Evolutionary conservation across 2,888 invertebrate species (phyloP), one percentile per base, ranked within the genome.

Genomic region (Caenorhabditis angaria): DNA sequence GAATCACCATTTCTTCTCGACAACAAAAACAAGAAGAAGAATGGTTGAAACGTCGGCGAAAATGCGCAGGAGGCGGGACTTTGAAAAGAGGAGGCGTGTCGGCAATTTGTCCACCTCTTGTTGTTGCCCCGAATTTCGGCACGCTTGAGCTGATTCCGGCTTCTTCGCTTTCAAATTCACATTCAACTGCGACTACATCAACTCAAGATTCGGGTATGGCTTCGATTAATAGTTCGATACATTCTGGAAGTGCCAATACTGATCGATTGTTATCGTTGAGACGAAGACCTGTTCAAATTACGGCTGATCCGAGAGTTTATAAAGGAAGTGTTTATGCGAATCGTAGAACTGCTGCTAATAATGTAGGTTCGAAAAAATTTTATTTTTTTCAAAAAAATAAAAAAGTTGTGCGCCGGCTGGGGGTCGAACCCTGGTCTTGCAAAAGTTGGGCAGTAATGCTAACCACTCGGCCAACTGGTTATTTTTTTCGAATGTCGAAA

Each of bases 271-370:
- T 41, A 41, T 41, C 41, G n/a, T 5, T 57, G 20, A 58, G 65
- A 10, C 29, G 65, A n/a, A n/a, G n/a, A 32, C 72, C 72, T 0
- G 55, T 72, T 20, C 72, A 67, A 53, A 72, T 72, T 12, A 61
- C 64, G 2, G 67, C 72, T 3, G 83, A 84, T 70, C 84, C 84
- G 3, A 56, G 84, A 32, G 77, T 85, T 14, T 83, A 70, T 65
- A 76, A 78, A 41, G 85, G 85, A 22, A 81, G 81, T 8, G 82
- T 85, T 10, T 81, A 79, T 57, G 85, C 85, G 1, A 64, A 77
- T 53, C 71, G 81, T 50, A 60, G 84, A 22, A 48, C 70, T 29
- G 68, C 68, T 14, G 35, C 56, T 53, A 66, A 69, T 51, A 55
- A 60, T 18, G 71, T 65, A 14, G 53, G 54, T 50, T 50, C 14